These are phyloP conservation scores for Gallinago paraguaiae DNA, from an alignment of 2,113 vertebrate species.

Conservation along the genomic window DNA sequence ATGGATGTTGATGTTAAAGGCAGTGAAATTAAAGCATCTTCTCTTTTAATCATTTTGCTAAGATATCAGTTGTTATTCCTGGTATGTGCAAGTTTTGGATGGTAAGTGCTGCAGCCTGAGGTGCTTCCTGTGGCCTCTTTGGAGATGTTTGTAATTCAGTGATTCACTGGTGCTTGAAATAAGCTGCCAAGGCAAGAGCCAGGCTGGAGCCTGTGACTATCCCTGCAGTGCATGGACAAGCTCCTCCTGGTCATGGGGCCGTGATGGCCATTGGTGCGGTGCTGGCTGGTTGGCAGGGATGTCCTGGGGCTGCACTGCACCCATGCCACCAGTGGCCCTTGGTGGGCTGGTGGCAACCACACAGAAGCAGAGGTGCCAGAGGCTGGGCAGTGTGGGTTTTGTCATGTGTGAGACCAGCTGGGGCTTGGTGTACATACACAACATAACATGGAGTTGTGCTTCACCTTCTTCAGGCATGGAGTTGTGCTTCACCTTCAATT, in stretches of 20 bases:
- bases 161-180: neutral
- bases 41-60: neutral
- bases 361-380: too few species aligned
- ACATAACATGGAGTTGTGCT: neutral
- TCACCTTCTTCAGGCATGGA: neutral
- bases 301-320: fast-evolving
- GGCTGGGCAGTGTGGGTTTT: neutral
- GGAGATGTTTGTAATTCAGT: neutral
- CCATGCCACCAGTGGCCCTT: neutral
- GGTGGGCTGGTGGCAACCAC: fast-evolving
- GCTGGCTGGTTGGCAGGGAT: neutral
- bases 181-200: fast-evolving
- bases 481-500: too few species aligned
- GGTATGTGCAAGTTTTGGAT: neutral
- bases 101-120: neutral
- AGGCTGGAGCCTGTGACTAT: neutral
- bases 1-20: neutral
- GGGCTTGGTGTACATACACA: too few species aligned
- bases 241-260: neutral
- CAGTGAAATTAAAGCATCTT: slow-evolving; percentile 29
- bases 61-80: neutral
- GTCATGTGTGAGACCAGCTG: fast-evolving
- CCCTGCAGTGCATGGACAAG: neutral
- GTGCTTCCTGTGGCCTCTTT: neutral
- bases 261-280: neutral